Conservation (phyloP, 2,113 vertebrate genomes). For the Physeter macrocephalus region DNA sequence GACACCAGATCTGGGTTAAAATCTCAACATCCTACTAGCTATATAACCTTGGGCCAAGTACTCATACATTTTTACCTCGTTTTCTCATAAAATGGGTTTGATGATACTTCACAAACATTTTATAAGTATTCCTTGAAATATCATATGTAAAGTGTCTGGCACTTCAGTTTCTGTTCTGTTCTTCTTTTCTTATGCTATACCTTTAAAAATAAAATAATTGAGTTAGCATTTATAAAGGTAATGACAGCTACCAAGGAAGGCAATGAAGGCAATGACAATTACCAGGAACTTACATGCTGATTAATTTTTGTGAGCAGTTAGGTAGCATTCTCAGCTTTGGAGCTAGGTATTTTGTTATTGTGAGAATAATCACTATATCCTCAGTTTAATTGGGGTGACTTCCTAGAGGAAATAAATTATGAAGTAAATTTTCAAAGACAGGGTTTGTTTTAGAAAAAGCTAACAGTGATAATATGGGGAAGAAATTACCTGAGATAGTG, state of each 20-base stretch:
- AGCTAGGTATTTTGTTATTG: neutral
- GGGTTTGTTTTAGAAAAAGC: neutral
- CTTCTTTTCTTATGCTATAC: neutral
- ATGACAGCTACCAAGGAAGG: neutral
- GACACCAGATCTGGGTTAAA: neutral
- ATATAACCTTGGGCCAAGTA: neutral
- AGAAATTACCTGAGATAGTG: neutral
- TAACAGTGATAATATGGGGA: neutral
- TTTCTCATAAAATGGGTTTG: neutral
- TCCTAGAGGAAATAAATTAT: neutral
- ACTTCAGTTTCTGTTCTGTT: neutral
- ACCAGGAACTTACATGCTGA: neutral
- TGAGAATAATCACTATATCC: neutral
- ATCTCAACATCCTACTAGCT: neutral
- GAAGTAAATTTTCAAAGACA: neutral
- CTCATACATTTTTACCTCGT: neutral
- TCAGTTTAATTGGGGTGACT: neutral
- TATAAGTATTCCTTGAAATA: neutral
- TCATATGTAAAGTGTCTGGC: neutral
- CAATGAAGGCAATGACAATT: neutral
- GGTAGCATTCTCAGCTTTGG: neutral
- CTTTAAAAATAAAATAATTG: neutral
- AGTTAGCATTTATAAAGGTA: neutral
- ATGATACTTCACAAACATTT: neutral
- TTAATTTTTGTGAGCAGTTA: neutral